These are phyloP conservation scores for Taenioides sp. DNA, from an alignment of 2,797 vertebrate genomes.

Conservation along the genomic window DNA sequence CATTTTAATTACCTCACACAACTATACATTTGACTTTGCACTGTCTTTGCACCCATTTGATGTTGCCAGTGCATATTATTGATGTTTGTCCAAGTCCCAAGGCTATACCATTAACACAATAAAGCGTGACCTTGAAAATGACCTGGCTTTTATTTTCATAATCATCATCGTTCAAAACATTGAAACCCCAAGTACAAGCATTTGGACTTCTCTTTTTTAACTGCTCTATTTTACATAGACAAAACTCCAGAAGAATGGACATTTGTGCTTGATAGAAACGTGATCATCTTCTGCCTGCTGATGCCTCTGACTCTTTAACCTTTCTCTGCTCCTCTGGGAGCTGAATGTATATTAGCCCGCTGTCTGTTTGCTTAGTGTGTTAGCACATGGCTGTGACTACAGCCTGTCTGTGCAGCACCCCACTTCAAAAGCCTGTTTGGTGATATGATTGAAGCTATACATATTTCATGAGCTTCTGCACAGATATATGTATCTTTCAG, in stretches of 20 bases:
- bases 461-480: conserved; percentile 65
- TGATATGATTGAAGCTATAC: conserved; percentile 51
- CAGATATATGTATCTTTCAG: conserved; percentile 34
- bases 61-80: not conserved
- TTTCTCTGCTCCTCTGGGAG: conserved; percentile 14
- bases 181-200: not conserved
- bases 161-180: not conserved
- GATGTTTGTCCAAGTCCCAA: not conserved
- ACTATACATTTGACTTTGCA: not conserved
- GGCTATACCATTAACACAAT: not conserved
- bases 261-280: conserved; percentile 8
- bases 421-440: conserved; percentile 47
- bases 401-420: conserved; percentile 25
- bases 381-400: conserved; percentile 26
- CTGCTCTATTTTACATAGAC: not conserved
- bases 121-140: not conserved
- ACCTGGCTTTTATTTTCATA: not conserved
- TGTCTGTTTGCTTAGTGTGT: conserved; percentile 38
- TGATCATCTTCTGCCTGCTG: conserved; percentile 14
- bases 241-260: not conserved
- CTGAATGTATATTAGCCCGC: conserved; percentile 22
- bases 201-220: not conserved
- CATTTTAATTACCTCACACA: conserved; percentile 6
- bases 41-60: not conserved
- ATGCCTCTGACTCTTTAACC: conserved; percentile 12